Evolutionary conservation across 2,888 invertebrate genomes (phyloP).

Genomic region (Gonocerus acuteangulatus): DNA sequence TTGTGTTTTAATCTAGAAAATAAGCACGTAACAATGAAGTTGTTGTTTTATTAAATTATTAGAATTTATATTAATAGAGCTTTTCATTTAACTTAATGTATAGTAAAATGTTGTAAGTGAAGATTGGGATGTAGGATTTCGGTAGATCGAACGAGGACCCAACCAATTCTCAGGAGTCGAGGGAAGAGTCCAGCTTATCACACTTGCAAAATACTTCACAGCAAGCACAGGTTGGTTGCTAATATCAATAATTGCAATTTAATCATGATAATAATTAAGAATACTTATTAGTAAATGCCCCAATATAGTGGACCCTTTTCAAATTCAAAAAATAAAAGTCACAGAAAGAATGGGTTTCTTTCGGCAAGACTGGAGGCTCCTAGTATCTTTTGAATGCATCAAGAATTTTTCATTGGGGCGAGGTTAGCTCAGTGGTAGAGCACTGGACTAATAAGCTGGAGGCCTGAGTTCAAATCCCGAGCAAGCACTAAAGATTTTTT

Average conservation of each 20-base stretch:
- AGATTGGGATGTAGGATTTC: constrained; percentile 29
- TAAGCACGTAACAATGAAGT: constrained; percentile 22
- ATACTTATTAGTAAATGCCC: not conserved
- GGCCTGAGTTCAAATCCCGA: no score
- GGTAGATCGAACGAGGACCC: constrained; percentile 32
- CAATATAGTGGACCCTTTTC: not conserved
- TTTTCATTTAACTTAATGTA: constrained; percentile 2
- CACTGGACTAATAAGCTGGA: no score
- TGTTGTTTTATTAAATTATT: constrained; percentile 18
- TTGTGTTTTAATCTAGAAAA: not conserved
- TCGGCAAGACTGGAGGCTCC: no score
- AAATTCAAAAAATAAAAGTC: no score
- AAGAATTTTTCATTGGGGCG: no score
- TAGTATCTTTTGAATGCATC: no score
- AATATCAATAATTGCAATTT: no score
- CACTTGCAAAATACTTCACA: constrained; percentile 28
- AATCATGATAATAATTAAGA: not conserved
- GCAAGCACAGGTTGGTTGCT: constrained; percentile 29
- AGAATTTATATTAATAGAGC: not conserved
- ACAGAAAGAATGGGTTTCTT: no score
- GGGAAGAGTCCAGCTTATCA: constrained; percentile 30
- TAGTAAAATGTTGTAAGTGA: constrained; percentile 15
- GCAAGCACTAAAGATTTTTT: no score
- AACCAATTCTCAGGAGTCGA: constrained; percentile 26
- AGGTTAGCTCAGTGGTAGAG: no score